Evolutionary conservation across 1,140 invertebrate species (phyloP), one percentile per base, ranked within the genome.

Genomic region (Caerostris darwini): DNA sequence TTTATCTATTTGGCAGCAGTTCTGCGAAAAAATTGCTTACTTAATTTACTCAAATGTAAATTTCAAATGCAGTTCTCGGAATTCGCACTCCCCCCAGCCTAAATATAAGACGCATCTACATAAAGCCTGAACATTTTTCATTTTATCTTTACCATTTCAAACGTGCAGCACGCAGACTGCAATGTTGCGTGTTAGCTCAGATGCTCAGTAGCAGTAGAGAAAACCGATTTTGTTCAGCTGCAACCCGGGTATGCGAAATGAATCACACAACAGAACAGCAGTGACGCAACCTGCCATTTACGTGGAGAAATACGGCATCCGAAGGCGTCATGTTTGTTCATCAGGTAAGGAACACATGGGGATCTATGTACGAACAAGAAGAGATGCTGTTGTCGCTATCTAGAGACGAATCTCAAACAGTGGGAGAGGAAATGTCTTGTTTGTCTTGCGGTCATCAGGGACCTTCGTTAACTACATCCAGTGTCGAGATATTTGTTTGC

Each of bases 171-270:
- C 71, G 71, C 71, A 34, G 71, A 77, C 71, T 77, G 71, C 71
- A 53, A 77, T 77, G 71, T 77, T 77, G 71, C 82, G 34, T 90
- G 64, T 90, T 90, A 57, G 61, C 54, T 69, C 87, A 90, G 87
- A 90, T 90, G 87, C 53, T 54, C 56, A 69, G 87, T 90, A 90
- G 87, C 61, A 90, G 87, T 90, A 90, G 61, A 59, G 19, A n/a
- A 34, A 10, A 12, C 7, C 14, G 53, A 69, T 90, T n/a, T 90
- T 90, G 87, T 61, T 57, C 87, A 90, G 87, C 87, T 90, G 87
- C 67, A 54, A 69, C 54, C 67, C 34, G n/a, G 67, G 87, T 69
- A 90, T 90, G 61, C 34, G 64, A 71, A 50, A 53, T 71, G 87
- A 71, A 57, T 71, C 50, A 83, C 82, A 50, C 71, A 81, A 64